Percentiles rank a stretch among this genome's conserved stretches.
These are phyloP conservation scores for Agrochola macilenta DNA, from an alignment of 2,888 invertebrate genomes.

Conservation along the genomic window DNA sequence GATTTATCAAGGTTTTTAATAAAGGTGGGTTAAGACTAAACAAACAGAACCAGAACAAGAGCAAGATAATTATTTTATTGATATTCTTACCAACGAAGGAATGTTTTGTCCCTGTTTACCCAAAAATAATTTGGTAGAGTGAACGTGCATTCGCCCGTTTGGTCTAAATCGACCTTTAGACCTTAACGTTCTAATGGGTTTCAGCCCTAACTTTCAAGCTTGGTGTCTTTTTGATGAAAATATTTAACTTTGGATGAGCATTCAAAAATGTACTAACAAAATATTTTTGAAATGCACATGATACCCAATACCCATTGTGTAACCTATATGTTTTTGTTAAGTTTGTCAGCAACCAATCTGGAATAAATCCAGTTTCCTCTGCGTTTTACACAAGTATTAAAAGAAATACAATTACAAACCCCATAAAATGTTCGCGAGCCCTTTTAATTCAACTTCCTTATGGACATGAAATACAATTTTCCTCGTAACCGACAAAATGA, in stretches of 20 bases:
- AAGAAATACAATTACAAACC: background rate
- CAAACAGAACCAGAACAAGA: too few relatives aligned
- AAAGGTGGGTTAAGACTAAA: too few relatives aligned
- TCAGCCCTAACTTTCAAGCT: background rate
- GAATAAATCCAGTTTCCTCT: background rate
- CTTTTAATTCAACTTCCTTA: slow-evolving; percentile 65
- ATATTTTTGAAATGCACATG: background rate
- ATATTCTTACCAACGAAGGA: too few relatives aligned
- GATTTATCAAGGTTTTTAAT: slow-evolving; percentile 18
- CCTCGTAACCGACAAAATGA: slow-evolving; percentile 74
- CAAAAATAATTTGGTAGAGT: too few relatives aligned
- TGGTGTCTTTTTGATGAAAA: background rate
- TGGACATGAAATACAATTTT: slow-evolving; percentile 70
- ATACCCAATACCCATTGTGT: background rate
- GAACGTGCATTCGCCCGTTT: too few relatives aligned
- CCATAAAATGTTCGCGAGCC: slow-evolving; percentile 30
- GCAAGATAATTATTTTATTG: too few relatives aligned
- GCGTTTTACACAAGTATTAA: background rate
- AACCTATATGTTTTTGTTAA: too few relatives aligned
- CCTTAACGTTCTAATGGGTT: background rate
- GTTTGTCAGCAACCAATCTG: background rate
- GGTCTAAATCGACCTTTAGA: background rate
- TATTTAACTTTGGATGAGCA: background rate
- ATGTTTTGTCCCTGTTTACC: too few relatives aligned
- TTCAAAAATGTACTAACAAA: background rate